phyloP scores from a whole-genome alignment of 2,797 vertebrate genomes.

The Schizopygopsis pylzovi region DNA sequence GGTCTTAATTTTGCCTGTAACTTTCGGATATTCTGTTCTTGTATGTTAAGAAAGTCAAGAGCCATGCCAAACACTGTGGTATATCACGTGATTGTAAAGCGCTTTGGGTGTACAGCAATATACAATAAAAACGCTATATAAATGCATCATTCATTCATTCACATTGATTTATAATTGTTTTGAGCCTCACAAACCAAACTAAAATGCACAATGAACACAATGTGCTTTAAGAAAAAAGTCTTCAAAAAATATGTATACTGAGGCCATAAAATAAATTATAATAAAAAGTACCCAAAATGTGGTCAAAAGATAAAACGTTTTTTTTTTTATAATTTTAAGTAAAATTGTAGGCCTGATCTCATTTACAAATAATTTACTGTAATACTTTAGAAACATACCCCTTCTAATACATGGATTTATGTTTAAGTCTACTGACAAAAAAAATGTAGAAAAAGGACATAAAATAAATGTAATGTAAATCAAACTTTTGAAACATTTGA shows the following conservation, averaged over 20 bases:
- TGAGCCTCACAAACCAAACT: not conserved
- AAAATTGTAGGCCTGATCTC: not conserved
- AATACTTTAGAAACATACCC: conserved; percentile 52
- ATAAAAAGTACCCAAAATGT: not conserved
- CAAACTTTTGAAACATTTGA: not conserved
- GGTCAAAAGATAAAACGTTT: not conserved
- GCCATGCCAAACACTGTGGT: not conserved
- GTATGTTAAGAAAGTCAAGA: not conserved
- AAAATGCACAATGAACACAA: not conserved
- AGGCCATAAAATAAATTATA: not conserved
- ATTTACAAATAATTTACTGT: not conserved
- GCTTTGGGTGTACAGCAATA: too few species aligned
- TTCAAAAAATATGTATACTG: not conserved
- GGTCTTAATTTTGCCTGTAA: not conserved
- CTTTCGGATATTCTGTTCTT: not conserved
- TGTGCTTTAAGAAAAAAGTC: not conserved
- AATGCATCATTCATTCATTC: too few species aligned
- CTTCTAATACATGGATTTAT: conserved; percentile 19
- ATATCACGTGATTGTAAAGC: not conserved
- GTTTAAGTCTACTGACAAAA: not conserved
- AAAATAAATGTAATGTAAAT: conserved; percentile 9
- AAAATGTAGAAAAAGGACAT: conserved; percentile 16
- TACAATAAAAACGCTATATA: too few species aligned
- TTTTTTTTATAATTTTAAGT: too few species aligned
- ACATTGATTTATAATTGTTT: not conserved